phyloP scores from a whole-genome alignment of 2,113 vertebrate species.

The Pheucticus melanocephalus region DNA sequence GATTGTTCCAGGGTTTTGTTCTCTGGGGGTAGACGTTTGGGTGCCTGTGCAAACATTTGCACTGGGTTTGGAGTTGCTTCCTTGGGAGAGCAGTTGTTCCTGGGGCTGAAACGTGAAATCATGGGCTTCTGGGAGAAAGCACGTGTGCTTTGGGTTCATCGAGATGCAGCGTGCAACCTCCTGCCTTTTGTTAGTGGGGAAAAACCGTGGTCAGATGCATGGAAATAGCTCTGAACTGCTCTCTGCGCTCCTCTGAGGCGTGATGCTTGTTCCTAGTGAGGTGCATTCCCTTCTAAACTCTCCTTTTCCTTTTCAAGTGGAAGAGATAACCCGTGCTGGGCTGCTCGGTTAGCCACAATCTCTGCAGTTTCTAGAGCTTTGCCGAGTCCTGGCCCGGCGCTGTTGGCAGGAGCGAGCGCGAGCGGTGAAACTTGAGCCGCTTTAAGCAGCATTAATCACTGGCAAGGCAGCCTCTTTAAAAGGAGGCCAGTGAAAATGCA shows the following conservation, averaged over 20 bases:
- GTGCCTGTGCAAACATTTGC: not conserved
- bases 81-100: not conserved
- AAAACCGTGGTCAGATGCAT: fast-evolving
- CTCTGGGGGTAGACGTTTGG: not conserved
- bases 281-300: not conserved
- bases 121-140: not conserved
- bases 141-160: not conserved
- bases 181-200: not conserved
- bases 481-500: conserved; percentile 71
- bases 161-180: not conserved
- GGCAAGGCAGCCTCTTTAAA: conserved; percentile 65
- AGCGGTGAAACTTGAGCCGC: conserved; percentile 78
- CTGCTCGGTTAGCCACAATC: conserved; percentile 32
- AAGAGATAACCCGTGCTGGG: not conserved
- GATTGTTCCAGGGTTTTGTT: conserved; percentile 15
- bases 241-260: not conserved
- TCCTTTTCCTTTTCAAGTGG: not conserved
- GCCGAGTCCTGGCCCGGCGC: conserved; percentile 40
- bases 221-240: not conserved
- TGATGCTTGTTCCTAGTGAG: not conserved
- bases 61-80: not conserved
- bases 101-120: not conserved
- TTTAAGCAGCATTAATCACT: conserved; percentile 77
- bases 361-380: conserved; percentile 58
- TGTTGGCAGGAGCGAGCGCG: conserved; percentile 70